Base-by-base conservation (phyloP, 1,140 invertebrate species). In the Heterodera schachtii region DNA sequence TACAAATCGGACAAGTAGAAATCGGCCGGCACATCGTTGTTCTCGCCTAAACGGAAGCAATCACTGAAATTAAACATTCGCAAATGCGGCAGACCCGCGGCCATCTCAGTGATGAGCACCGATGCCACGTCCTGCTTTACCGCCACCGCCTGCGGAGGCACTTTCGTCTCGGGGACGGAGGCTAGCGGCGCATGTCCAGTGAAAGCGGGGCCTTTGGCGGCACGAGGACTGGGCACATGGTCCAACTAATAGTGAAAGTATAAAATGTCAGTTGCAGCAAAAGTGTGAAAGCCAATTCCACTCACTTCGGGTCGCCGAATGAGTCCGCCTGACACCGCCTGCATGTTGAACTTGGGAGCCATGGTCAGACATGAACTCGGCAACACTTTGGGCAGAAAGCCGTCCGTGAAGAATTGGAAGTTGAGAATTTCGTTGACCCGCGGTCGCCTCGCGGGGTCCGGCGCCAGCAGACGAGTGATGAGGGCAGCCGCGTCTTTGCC, bases 391-490 rank as follows among this genome's bases (percentile, higher is more conserved):
- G 84, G 84, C 73, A 83, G 21, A 13, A 69, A 84, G 60, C 80
- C 86, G 92, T 92, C 91, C 84, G 89, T 91, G 85, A 94, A 94
- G 87, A 94, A 94, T 71, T 92, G 93, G 91, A 95, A 93, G 78
- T 93, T 92, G 1, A 95, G 88, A 52, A 98, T 91, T 87, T 94
- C 92, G 60, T 92, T 91, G 84, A 97, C 93, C 19, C 93, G 93
- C 0, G 96, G 96, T 75, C 96, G 92, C 83, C 93, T 92, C 46
- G 92, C 91, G 0, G 96, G 96, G 87, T 95, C 94, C 1, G 93
- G 92, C 88, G 96, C 94, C 2, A 98, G 91, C 92, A 96, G 94
- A 79, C 93, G 92, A 21, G 93, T 92, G 60, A 98, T 97, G 92
- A 98, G 94, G 11, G 92, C 91, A 73, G 93, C 93, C 0, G 96